phyloP scores from a whole-genome alignment of 1,140 invertebrate genomes.

The Tetraneura akinire region DNA sequence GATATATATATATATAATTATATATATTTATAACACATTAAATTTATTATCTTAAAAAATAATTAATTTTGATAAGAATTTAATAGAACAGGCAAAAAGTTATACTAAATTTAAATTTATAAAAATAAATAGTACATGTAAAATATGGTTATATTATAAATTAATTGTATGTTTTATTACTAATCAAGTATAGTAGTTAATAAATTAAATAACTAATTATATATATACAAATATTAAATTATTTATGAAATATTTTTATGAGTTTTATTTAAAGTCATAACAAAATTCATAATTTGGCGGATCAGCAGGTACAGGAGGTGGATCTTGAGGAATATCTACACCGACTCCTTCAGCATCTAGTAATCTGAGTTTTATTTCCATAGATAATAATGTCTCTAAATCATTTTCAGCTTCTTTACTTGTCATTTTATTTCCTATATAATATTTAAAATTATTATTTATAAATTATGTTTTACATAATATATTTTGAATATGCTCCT shows the following conservation, averaged over 20 bases:
- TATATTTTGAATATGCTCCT: too few relatives aligned
- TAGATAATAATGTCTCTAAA: conserved; percentile 86
- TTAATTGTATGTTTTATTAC: too few relatives aligned
- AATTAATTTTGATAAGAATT: too few relatives aligned
- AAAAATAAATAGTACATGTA: too few relatives aligned
- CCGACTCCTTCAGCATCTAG: conserved; percentile 90
- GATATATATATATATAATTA: too few relatives aligned
- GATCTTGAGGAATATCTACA: conserved; percentile 89
- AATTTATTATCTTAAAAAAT: too few relatives aligned
- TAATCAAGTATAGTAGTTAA: neutral
- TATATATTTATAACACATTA: too few relatives aligned
- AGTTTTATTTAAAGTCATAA: conserved; percentile 51
- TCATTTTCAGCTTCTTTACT: conserved; percentile 88
- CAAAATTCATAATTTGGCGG: conserved; percentile 83
- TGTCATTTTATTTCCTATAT: conserved; percentile 78
- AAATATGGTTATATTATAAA: too few relatives aligned
- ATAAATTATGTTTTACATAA: neutral
- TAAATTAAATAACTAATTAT: neutral
- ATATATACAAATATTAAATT: neutral
- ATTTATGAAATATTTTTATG: neutral
- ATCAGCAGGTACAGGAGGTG: conserved; percentile 84
- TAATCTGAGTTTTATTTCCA: conserved; percentile 93
- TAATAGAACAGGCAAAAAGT: too few relatives aligned
- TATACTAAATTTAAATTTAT: too few relatives aligned
- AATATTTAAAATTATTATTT: conserved; percentile 31